Base-by-base conservation (phyloP, 2,797 vertebrate species). In the Molossus alvarezi region DNA sequence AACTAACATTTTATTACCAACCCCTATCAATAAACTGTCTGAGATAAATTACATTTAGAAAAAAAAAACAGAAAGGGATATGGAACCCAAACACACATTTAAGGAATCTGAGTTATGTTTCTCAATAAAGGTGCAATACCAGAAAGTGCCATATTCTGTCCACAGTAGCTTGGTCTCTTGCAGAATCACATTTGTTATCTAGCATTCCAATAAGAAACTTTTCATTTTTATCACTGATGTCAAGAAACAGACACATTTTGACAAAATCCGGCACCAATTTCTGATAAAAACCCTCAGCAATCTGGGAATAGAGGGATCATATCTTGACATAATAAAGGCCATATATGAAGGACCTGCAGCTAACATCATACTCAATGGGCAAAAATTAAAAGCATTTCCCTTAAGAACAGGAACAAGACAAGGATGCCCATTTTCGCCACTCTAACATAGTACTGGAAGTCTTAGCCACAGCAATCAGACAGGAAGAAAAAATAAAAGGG, bases 151-250 rank as follows among this genome's bases (percentile, higher is more conserved):
- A 33, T 23, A 25, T 41, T 90, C 27, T 65, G 14, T 57, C 25
- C 23, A 60, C 0, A 33, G 33, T 7, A 79, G 5, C 23, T 87
- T 29, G 9, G 5, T 94, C 20, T 91, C 48, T 48, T 75, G 29
- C 25, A 48, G 14, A 90, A 76, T 51, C n/a, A 41, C 9, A 57
- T 73, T 48, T 33, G 6, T 23, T 87, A 25, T 55, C 13, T 72
- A 25, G 17, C 15, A 72, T 27, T 71, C 9, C 45, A 65, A 75
- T 18, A 85, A 21, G 51, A 85, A 81, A 62, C 17, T 41, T 64
- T 82, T 51, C 57, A 72, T 81, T 84, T 77, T 81, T 62, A 69
- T 75, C 37, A 73, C 14, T 87, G 25, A 71, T 92, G n/a, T 51
- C 11, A 94, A 81, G 37, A 75, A 95, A 75, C 3, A 67, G 53